Conservation (phyloP, 2,797 vertebrate genomes). For the Mus spretus region DNA sequence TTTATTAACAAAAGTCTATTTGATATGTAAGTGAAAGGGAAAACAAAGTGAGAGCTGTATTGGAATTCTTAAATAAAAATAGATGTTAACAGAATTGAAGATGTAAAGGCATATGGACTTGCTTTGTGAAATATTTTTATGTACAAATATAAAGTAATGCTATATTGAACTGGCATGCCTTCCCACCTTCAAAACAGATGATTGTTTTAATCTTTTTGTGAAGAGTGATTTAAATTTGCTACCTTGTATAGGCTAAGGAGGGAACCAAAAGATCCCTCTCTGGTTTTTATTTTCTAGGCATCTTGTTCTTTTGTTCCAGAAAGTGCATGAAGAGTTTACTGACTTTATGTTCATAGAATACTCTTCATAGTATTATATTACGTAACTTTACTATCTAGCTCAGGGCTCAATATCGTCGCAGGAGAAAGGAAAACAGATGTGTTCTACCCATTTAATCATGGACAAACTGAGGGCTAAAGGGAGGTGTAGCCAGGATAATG, state of each 20-base stretch:
- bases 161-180: slow-evolving; percentile 23
- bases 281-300: not conserved
- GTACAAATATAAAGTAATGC: slow-evolving; percentile 53
- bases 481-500: not conserved
- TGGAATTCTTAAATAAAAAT: slow-evolving; percentile 52
- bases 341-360: not conserved
- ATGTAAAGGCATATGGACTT: slow-evolving; percentile 36
- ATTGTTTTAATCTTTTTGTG: slow-evolving; percentile 51
- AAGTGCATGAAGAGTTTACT: slow-evolving; percentile 20
- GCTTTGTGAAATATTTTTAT: slow-evolving; percentile 56
- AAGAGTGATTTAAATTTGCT: slow-evolving; percentile 47
- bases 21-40: slow-evolving; percentile 39
- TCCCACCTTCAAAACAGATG: slow-evolving; percentile 3
- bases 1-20: slow-evolving; percentile 60
- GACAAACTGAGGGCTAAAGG: not conserved
- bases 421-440: not conserved
- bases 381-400: slow-evolving; percentile 3
- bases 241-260: not conserved
- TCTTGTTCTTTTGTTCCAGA: slow-evolving; percentile 11
- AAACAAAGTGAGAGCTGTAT: slow-evolving; percentile 1
- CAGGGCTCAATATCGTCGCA: not conserved
- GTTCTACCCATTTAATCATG: not conserved
- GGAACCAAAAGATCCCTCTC: not conserved
- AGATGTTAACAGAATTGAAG: not conserved
- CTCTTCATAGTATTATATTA: slow-evolving; percentile 5